These are phyloP conservation scores for Aphelocoma californica DNA, from an alignment of 2,797 vertebrate genomes.

Conservation along the genomic window DNA sequence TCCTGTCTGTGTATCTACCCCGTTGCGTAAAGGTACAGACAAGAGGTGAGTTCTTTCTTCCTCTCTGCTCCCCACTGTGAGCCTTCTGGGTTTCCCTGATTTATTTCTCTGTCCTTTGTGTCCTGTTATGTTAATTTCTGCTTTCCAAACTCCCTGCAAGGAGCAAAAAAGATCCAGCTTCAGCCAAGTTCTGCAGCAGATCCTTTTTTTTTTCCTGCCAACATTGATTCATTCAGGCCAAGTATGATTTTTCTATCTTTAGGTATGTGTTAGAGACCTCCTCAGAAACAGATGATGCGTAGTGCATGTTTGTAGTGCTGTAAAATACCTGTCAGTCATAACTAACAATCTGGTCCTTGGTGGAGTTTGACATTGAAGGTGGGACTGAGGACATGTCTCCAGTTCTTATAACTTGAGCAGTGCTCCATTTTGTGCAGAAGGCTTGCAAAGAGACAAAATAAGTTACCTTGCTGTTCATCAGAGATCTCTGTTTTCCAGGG, in stretches of 20 bases:
- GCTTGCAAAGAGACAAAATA: background rate
- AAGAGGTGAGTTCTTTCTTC: background rate
- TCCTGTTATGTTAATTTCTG: background rate
- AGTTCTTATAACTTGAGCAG: background rate
- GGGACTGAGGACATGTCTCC: background rate
- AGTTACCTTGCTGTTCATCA: background rate
- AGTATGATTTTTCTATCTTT: constrained; percentile 11
- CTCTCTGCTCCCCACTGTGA: background rate
- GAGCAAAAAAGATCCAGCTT: background rate
- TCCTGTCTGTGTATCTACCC: background rate
- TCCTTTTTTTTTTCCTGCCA: background rate
- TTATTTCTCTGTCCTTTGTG: background rate
- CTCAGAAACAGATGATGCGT: background rate
- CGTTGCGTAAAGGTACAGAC: background rate
- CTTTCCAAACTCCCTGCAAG: background rate
- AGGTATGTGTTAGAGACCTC: background rate
- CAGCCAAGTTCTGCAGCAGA: background rate
- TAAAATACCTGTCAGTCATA: background rate
- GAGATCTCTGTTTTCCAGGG: background rate
- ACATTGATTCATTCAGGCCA: background rate
- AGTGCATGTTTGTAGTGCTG: background rate
- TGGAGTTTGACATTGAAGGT: background rate
- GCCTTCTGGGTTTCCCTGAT: background rate
- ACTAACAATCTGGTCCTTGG: background rate
- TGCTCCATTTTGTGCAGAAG: background rate